Conservation (phyloP, 2,113 vertebrate species). For the Sterrhoptilus dennistouni region DNA sequence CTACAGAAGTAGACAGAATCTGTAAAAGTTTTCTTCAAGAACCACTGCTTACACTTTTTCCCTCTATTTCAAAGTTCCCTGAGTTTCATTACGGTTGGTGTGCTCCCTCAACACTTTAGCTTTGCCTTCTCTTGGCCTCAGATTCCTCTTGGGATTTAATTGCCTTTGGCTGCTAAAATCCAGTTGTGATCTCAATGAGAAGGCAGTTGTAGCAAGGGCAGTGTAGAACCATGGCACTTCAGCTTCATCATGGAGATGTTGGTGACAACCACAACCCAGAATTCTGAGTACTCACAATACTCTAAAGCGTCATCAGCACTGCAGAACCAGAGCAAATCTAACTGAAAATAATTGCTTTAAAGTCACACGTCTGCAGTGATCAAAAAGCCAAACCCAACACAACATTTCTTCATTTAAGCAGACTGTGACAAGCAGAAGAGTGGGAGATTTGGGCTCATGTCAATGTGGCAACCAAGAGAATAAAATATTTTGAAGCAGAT, state of each 20-base stretch:
- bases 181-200: accelerated
- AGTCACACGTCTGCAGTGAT: background rate
- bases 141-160: background rate
- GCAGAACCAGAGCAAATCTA: background rate
- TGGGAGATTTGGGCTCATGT: background rate
- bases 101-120: background rate
- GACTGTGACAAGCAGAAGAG: background rate
- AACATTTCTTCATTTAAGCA: background rate
- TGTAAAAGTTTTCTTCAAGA: background rate
- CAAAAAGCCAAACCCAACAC: background rate
- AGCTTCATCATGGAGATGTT: background rate
- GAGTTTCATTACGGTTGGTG: background rate
- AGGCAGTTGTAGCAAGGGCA: background rate
- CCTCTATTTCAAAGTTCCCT: background rate
- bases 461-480: accelerated
- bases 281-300: background rate
- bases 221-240: background rate
- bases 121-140: background rate
- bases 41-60: background rate
- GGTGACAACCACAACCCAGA: background rate
- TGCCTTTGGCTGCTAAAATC: background rate
- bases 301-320: background rate
- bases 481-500: background rate
- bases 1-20: background rate
- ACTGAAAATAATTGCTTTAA: background rate